These are phyloP conservation scores for Bombylius major DNA, from an alignment of 2,888 invertebrate genomes.

Conservation along the genomic window DNA sequence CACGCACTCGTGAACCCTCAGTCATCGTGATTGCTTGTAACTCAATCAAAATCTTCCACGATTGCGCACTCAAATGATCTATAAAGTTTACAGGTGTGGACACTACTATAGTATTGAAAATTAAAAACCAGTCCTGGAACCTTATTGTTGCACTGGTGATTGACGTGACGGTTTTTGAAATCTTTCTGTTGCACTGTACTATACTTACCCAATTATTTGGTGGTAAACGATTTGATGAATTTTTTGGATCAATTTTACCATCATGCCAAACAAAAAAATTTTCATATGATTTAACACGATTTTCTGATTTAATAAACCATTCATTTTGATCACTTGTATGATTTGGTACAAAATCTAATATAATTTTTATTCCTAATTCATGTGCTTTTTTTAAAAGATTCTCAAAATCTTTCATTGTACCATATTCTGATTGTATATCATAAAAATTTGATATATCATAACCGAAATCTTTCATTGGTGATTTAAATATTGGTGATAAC, in stretches of 20 bases:
- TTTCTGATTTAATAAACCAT: conserved; percentile 70
- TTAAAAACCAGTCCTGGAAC: too few relatives aligned
- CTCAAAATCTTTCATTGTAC: conserved; percentile 58
- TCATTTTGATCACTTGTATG: conserved; percentile 68
- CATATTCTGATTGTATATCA: conserved; percentile 58
- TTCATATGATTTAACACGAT: conserved; percentile 46
- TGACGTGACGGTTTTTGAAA: too few relatives aligned
- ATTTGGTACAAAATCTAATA: conserved; percentile 60
- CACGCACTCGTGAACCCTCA: too few relatives aligned
- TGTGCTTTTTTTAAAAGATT: conserved; percentile 45
- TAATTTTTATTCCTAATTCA: conserved; percentile 41
- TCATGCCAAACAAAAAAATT: conserved; percentile 69
- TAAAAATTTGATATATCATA: conserved; percentile 75
- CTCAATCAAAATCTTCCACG: too few relatives aligned
- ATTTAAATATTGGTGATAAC: conserved; percentile 73
- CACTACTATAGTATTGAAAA: too few relatives aligned
- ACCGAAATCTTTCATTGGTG: conserved; percentile 77
- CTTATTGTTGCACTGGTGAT: too few relatives aligned
- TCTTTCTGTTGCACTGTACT: too few relatives aligned
- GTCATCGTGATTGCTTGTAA: too few relatives aligned
- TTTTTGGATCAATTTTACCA: conserved; percentile 34
- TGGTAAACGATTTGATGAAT: conserved; percentile 20
- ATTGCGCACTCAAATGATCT: too few relatives aligned
- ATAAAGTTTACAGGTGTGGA: too few relatives aligned
- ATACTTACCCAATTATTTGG: conserved; percentile 27